A percentile compares a stretch with the other conserved stretches of the same genome.
phyloP scores from a whole-genome alignment of 2,797 vertebrate genomes.

The Acanthiza pusilla region DNA sequence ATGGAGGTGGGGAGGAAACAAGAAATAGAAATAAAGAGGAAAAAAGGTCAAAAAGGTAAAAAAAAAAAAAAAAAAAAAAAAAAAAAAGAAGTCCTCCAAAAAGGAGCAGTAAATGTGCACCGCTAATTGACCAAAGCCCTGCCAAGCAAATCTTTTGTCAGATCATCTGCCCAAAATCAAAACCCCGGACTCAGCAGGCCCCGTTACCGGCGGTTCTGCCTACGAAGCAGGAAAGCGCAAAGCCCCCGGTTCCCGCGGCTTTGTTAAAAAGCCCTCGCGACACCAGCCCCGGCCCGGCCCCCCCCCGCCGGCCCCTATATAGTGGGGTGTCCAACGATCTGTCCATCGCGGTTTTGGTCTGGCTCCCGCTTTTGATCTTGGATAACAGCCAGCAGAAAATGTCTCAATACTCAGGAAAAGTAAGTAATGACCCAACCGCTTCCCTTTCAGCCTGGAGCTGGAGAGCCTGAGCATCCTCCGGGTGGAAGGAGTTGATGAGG shows the following conservation, averaged over 20 bases:
- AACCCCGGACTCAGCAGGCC: conserved; percentile 83
- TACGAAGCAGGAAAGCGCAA: conserved; percentile 80
- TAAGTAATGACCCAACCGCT: conserved; percentile 69
- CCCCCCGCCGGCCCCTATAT: conserved; percentile 69
- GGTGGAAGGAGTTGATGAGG: neutral
- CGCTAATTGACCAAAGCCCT: conserved; percentile 68
- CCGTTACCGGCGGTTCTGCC: conserved; percentile 77
- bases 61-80: neutral
- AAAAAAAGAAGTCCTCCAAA: neutral
- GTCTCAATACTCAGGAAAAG: conserved; percentile 92
- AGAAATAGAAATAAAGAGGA: neutral
- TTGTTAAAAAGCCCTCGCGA: conserved; percentile 68
- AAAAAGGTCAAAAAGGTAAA: neutral
- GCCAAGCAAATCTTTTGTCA: conserved; percentile 82
- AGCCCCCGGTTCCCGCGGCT: conserved; percentile 78
- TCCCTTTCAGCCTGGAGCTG: neutral
- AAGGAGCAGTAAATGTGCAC: conserved; percentile 26
- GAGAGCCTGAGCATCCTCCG: neutral
- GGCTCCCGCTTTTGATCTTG: conserved; percentile 66
- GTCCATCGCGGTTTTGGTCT: conserved; percentile 58
- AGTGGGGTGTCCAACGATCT: conserved; percentile 58
- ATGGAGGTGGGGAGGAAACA: neutral
- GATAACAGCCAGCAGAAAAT: conserved; percentile 73
- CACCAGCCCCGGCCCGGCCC: neutral
- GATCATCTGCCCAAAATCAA: conserved; percentile 60